phyloP scores from a whole-genome alignment of 2,888 invertebrate genomes.

The Andrena praecox region DNA sequence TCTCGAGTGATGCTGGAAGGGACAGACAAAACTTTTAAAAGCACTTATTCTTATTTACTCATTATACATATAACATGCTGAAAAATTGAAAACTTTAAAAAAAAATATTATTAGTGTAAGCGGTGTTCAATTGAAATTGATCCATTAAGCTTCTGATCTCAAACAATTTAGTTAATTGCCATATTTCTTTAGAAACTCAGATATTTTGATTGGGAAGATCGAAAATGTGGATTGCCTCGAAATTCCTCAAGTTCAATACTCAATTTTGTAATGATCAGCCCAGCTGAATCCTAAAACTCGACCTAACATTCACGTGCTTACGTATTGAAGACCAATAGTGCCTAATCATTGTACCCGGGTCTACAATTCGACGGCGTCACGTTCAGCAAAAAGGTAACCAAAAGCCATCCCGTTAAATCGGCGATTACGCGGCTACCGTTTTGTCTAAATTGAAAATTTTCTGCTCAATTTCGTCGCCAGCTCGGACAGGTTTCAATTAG shows the following conservation, averaged over 20 bases:
- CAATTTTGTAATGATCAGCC: slow-evolving; percentile 22
- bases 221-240: neutral
- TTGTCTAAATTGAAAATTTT: slow-evolving; percentile 76
- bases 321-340: slow-evolving; percentile 74
- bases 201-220: neutral
- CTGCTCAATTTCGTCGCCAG: slow-evolving; percentile 75
- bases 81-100: no score
- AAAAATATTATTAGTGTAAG: no score
- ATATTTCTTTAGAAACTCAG: no score
- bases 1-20: no score
- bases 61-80: no score
- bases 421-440: slow-evolving; percentile 74
- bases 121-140: no score
- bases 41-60: no score
- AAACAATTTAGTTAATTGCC: no score
- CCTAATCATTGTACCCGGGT: slow-evolving; percentile 75
- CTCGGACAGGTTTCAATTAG: slow-evolving; percentile 63
- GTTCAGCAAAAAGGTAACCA: slow-evolving; percentile 68
- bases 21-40: no score
- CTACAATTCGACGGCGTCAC: slow-evolving; percentile 57
- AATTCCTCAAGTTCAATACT: slow-evolving; percentile 3
- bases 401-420: slow-evolving; percentile 72
- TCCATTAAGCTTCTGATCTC: no score
- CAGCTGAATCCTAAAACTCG: slow-evolving; percentile 16
- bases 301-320: slow-evolving; percentile 49